Evolutionary conservation across 2,888 invertebrate genomes (phyloP).

Genomic region (Tetropium fuscum): DNA sequence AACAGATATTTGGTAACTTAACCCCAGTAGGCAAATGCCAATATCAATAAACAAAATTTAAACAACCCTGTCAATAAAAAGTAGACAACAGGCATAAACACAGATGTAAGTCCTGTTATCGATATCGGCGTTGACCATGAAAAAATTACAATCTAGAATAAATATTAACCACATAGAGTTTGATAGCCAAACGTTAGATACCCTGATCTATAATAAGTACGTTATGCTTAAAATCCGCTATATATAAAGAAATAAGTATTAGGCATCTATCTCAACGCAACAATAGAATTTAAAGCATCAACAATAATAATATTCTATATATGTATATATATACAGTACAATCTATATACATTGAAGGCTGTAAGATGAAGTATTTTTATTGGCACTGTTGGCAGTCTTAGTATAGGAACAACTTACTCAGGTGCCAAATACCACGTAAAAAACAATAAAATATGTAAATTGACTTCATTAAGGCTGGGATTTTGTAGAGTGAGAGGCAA

Average conservation of each 20-base stretch:
- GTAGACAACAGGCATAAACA: no score
- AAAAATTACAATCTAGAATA: not conserved
- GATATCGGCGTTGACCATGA: no score
- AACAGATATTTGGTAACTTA: no score
- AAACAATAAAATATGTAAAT: not conserved
- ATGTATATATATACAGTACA: no score
- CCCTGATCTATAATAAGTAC: constrained; percentile 14
- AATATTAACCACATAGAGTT: not conserved
- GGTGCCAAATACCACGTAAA: constrained; percentile 1
- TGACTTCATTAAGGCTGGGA: no score
- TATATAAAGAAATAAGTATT: constrained; percentile 23
- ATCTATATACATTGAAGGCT: constrained; percentile 51
- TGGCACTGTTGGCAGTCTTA: constrained; percentile 52
- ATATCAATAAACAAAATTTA: no score
- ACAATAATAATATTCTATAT: constrained; percentile 41
- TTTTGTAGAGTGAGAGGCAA: no score
- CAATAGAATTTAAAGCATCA: constrained; percentile 50
- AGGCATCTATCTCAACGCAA: constrained; percentile 31
- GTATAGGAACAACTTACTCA: constrained; percentile 15
- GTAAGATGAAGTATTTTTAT: constrained; percentile 42
- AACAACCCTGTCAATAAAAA: not conserved
- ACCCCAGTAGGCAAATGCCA: no score
- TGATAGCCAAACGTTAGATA: constrained; percentile 4
- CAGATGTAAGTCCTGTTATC: no score
- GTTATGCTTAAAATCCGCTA: not conserved